A percentile compares a stretch with the other conserved stretches of the same genome.
Conservation (phyloP, 2,113 vertebrate species). For the Phalacrocorax aristotelis region DNA sequence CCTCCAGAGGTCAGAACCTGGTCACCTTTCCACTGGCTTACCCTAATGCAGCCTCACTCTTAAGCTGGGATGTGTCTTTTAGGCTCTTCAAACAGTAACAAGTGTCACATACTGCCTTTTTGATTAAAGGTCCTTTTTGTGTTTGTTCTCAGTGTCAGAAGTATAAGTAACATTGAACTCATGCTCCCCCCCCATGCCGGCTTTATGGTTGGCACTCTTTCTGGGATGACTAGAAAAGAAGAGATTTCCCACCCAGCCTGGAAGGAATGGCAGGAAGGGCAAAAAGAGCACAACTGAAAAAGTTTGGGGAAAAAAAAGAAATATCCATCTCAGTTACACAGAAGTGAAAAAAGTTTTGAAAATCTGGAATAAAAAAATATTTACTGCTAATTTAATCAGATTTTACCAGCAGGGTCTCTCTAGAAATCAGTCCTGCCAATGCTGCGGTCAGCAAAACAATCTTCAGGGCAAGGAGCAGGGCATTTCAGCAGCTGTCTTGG, state of each 20-base stretch:
- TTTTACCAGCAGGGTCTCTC: neutral
- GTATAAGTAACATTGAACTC: neutral
- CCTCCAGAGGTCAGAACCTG: neutral
- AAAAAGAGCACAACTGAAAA: neutral
- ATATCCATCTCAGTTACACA: neutral
- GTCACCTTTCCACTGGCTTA: neutral
- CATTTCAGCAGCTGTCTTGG: neutral
- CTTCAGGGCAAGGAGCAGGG: neutral
- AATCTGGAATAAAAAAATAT: neutral
- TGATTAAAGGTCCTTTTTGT: neutral
- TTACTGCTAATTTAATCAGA: neutral
- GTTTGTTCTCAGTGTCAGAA: neutral
- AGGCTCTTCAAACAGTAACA: neutral
- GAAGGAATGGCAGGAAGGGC: neutral
- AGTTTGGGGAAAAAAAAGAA: neutral
- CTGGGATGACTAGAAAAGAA: neutral
- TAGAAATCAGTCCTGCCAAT: neutral
- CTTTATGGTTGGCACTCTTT: neutral
- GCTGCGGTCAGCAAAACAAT: neutral
- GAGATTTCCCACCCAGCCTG: neutral
- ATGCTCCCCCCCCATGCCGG: rapidly evolving
- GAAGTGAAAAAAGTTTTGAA: neutral
- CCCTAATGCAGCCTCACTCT: neutral
- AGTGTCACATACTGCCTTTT: neutral
- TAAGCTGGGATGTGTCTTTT: neutral